Base-by-base conservation (phyloP, 2,888 invertebrate species). In the Criorhina ranunculi region DNA sequence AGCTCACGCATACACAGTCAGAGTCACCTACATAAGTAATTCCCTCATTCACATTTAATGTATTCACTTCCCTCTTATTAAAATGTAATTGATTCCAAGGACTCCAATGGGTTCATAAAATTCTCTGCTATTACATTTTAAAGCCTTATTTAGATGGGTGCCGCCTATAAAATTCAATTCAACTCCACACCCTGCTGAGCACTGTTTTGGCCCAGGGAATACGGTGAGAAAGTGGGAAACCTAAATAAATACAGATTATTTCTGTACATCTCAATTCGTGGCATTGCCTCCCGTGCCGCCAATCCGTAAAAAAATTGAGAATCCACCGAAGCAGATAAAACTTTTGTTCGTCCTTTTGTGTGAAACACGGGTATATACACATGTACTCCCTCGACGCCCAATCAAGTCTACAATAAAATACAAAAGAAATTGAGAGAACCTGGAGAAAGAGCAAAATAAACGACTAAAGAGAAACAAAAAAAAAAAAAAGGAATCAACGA, bases 171-270 rank as follows among this genome's bases (percentile, higher is more conserved):
- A 62, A 33, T 62, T 62, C 62, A 62, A 62, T 62, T 60, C 24
- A 42, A 29, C 12, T 24, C 40, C 24, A 4, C 42, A 33, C 46
- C 46, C 35, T 8, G 4, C 17, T 6, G 44, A 2, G 24, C 31
- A 31, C 31, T n/a, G 33, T 4, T n/a, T n/a, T n/a, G n/a, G 55
- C 9, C 8, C 31, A 46, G 6, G 5, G 9, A 53, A 69, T 53
- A 17, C 46, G 49, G 11, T 37, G n/a, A 11, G 55, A 29, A 70
- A 70, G 31, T 37, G 70, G 29, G 46, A 59, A 49, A 70, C 70
- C 59, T 59, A 49, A 59, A 57, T 49, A 59, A 70, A 70, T 57
- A 70, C 70, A 37, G 49, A 70, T 59, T 69, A 69, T 69, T 69
- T 69, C 44, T 59, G 29, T 49, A 60, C 24, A 70, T 60, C 59